Base-by-base conservation (phyloP, 1,140 invertebrate genomes). In the Calosoma granatense region DNA sequence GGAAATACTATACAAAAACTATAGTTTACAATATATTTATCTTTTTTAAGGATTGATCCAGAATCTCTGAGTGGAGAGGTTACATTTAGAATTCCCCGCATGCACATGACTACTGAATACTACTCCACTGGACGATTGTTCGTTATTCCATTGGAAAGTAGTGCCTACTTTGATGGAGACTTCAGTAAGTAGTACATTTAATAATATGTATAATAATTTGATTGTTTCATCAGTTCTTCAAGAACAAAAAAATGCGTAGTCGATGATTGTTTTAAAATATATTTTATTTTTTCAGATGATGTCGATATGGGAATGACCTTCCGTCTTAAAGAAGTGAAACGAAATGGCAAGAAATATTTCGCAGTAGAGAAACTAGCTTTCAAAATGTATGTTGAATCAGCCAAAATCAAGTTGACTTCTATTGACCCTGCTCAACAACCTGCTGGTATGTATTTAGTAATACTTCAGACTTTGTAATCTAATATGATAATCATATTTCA, bases 331-430 rank as follows among this genome's bases (percentile, higher is more conserved):
- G 65, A 76, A 0, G 70, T 72, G 0, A 68, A 74, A n/a, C 80
- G 77, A 55, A 78, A 81, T 14, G 79, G 79, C 1, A 65, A 78
- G 1, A 67, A 76, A 20, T 78, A 76, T 58, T 63, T 83, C n/a
- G 74, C 80, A 58, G 63, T 79, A 0, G 76, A 81, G 17, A 79
- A 77, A 54, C 65, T 82, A 0, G 64, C 73, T 1, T 73, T 76
- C 1, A 81, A 81, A 65, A 66, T 82, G 17, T 77, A 73, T 58
- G 74, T 84, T 2, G 76, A 74, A 0, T 65, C 77, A 56, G 79
- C 77, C 20, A 76, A 77, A 30, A 71, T 81, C 4, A 72, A 67
- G 19, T 59, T 81, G 55, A 61, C 73, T 57, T 57, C 75, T 56
- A 64, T 60, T 47, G 39, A 56, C 17, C 22, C 51, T 1, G 17